Evolutionary conservation across 2,113 vertebrate species (phyloP).

Genomic region (Myrmophylax atrothorax): DNA sequence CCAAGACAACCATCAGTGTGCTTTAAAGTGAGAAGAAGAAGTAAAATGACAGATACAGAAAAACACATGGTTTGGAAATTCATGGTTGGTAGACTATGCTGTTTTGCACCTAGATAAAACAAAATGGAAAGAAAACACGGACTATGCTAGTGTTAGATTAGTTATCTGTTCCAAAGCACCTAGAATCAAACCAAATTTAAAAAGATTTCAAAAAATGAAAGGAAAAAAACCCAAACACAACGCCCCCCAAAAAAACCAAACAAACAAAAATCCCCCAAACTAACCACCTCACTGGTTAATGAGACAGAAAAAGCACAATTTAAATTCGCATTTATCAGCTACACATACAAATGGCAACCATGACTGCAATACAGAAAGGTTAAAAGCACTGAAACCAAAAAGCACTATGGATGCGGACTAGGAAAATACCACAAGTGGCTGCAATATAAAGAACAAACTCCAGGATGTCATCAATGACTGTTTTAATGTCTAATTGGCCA

Average conservation of each 20-base stretch:
- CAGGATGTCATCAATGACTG: not conserved
- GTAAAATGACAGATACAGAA: not conserved
- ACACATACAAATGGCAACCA: not conserved
- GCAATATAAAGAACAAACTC: not conserved
- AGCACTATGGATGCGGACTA: not conserved
- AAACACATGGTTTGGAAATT: not conserved
- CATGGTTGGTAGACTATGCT: not conserved
- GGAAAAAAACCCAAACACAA: too few species aligned
- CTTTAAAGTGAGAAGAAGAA: not conserved
- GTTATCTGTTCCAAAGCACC: not conserved
- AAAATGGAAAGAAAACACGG: not conserved
- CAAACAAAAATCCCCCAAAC: not conserved
- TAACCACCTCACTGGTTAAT: not conserved
- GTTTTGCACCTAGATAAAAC: not conserved
- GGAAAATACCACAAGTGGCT: not conserved
- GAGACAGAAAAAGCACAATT: not conserved
- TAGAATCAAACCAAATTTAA: not conserved
- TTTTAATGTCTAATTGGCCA: not conserved
- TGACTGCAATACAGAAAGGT: fast-evolving
- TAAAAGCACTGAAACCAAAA: not conserved
- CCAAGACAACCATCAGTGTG: not conserved
- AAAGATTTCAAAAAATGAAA: too few species aligned
- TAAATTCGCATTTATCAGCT: not conserved
- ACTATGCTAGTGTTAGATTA: not conserved
- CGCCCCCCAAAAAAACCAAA: too few species aligned